Evolutionary conservation across 2,797 vertebrate species (phyloP).

Genomic region (Trematomus bernacchii): DNA sequence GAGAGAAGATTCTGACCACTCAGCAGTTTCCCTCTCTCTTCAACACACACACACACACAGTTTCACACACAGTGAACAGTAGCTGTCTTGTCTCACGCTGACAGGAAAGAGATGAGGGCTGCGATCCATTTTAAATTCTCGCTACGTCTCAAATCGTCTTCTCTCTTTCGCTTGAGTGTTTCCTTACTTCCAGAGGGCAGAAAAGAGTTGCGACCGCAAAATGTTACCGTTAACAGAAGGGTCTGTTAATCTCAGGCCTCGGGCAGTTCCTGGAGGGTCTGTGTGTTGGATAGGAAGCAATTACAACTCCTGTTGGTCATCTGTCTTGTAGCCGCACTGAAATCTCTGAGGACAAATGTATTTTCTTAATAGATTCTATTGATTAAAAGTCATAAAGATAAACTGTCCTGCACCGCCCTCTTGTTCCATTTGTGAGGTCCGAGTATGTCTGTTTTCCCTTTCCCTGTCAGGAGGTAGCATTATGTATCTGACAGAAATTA

Average conservation of each 20-base stretch:
- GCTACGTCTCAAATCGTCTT: conserved; percentile 69
- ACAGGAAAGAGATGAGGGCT: conserved; percentile 77
- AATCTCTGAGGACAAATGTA: conserved; percentile 34
- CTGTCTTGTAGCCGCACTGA: conserved; percentile 28
- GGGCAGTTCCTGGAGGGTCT: conserved; percentile 42
- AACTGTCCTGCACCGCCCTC: conserved; percentile 22
- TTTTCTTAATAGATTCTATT: conserved; percentile 64
- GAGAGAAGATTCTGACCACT: conserved; percentile 79
- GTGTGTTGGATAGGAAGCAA: conserved; percentile 25
- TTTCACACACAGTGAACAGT: conserved; percentile 66
- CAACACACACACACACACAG: conserved; percentile 21
- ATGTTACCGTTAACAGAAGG: conserved; percentile 40
- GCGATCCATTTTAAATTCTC: conserved; percentile 78
- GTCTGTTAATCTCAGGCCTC: conserved; percentile 55
- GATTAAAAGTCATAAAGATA: conserved; percentile 67
- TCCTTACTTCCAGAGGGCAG: conserved; percentile 53
- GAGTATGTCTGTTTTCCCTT: conserved; percentile 19
- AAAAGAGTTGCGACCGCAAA: conserved; percentile 49
- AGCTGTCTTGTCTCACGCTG: conserved; percentile 78
- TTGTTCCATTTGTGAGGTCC: conserved; percentile 27
- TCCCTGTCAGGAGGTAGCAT: conserved; percentile 23
- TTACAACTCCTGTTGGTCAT: conserved; percentile 50
- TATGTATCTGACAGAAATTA: conserved; percentile 18
- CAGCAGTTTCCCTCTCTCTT: conserved; percentile 76
- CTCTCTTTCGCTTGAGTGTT: conserved; percentile 63